Evolutionary conservation across 1,140 invertebrate species (phyloP), one percentile per base, ranked within the genome.

Genomic region (Dysdera silvatica): DNA sequence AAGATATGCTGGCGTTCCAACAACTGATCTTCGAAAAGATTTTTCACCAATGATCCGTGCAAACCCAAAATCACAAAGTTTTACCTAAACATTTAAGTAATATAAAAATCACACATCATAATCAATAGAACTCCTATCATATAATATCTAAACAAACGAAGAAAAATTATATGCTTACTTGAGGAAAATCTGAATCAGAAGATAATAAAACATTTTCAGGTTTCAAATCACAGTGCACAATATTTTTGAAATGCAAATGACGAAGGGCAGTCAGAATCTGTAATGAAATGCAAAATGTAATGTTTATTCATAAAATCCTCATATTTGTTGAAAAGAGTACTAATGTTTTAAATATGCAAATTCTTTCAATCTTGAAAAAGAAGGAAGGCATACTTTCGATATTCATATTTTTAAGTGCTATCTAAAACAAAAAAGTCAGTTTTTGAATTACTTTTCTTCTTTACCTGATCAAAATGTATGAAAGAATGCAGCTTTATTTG

Each of bases 31-130:
- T 18, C 95, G 80, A 78, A 99, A 99, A 45, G 92, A 96, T 75
- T 97, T 97, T 80, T 99, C 95, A 12, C 95, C 95, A 74, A 98
- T 98, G 70, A 98, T 98, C 62, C 95, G 79, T 6, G 95, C 95
- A 80, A 97, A 99, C 60, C 95, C 95, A 80, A 98, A 99, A 82
- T 98, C 95, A 78, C 95, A 98, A 10, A 99, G 80, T 79, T 99
- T 99, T 16, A 98, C 93, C 78, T 82, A 53, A 14, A 48, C 14
- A 37, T 41, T 52, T 97, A 95, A 23, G 95, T 94, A 76, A 95
- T 97, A 71, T 95, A 89, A 40, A 84, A 84, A 76, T 95, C 87
- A 6, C 87, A 89, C 60, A 90, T 94, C 24, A 99, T 82, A 40
- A 99, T 49, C 14, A 28, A 12, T 5, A 45, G 24, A 24, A 28